Conservation (phyloP, 2,888 invertebrate species). For the Sminthurides aquaticus region DNA sequence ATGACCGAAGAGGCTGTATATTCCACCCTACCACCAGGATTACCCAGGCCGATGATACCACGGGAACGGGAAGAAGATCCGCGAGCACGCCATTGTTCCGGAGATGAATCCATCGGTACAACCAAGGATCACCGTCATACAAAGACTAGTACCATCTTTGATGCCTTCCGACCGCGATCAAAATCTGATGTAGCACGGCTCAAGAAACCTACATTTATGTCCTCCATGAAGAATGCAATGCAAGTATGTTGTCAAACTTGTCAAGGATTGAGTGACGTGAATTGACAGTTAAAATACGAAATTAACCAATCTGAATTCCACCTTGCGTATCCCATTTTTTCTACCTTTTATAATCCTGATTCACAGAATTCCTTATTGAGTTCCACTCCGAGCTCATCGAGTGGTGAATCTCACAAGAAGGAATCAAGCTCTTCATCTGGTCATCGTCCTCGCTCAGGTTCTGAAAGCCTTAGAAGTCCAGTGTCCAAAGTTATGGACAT, state of each 20-base stretch:
- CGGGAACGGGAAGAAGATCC: conserved; percentile 39
- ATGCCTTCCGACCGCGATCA: conserved; percentile 69
- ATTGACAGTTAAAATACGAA: too few relatives aligned
- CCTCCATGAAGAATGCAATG: conserved; percentile 60
- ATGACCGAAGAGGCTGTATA: conserved; percentile 29
- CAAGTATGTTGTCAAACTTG: conserved; percentile 16
- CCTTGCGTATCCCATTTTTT: too few relatives aligned
- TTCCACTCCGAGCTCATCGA: conserved; percentile 24
- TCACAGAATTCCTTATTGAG: conserved; percentile 64
- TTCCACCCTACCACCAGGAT: conserved; percentile 17
- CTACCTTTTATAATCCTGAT: too few relatives aligned
- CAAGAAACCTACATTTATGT: conserved; percentile 60
- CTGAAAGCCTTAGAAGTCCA: conserved; percentile 58
- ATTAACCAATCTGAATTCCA: too few relatives aligned
- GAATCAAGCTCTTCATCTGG: conserved; percentile 34
- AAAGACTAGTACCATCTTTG: conserved; percentile 57
- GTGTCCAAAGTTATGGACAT: conserved; percentile 89
- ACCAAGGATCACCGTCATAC: conserved; percentile 58
- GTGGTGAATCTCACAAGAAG: conserved; percentile 36
- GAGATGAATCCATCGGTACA: conserved; percentile 38
- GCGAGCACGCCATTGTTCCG: conserved; percentile 46
- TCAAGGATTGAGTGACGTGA: conserved; percentile 2
- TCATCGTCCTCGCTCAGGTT: conserved; percentile 47
- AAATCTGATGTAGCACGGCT: conserved; percentile 63
- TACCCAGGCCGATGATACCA: conserved; percentile 17